A percentile compares a stretch with the other conserved stretches of the same genome.
Conservation (phyloP, 2,888 invertebrate genomes). For the Amphipoea oculea region DNA sequence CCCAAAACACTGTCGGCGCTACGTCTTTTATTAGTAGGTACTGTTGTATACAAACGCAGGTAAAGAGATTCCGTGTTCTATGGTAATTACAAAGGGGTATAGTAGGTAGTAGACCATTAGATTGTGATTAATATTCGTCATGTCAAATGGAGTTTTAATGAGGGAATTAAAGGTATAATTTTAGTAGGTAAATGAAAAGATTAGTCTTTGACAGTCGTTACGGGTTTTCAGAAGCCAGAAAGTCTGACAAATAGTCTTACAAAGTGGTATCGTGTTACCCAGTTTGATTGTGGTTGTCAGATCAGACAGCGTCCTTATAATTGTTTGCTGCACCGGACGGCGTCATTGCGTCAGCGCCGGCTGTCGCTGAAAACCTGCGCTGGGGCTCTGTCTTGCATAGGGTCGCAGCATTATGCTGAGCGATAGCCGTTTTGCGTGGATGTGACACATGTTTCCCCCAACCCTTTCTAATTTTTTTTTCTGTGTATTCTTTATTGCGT, state of each 20-base stretch:
- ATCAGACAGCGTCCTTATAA: background rate
- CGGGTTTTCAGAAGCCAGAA: background rate
- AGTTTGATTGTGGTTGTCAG: background rate
- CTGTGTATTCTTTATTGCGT: no score
- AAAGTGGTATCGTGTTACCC: background rate
- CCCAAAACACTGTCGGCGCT: no score
- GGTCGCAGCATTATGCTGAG: no score
- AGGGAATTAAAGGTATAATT: background rate
- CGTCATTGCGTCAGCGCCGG: no score
- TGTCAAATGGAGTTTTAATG: slow-evolving; percentile 2
- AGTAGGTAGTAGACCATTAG: background rate
- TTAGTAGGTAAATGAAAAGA: background rate
- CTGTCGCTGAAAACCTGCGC: no score
- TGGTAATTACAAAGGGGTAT: background rate
- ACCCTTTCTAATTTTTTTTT: no score
- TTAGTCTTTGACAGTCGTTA: background rate
- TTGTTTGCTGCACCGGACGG: no score
- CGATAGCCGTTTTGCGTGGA: no score
- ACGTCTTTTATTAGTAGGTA: no score
- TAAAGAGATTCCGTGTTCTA: background rate
- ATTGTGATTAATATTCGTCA: slow-evolving; percentile 27
- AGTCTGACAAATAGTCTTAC: no score
- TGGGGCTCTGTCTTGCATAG: no score
- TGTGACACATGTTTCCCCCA: no score
- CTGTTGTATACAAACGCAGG: background rate